Evolutionary conservation across 2,888 invertebrate genomes (phyloP).

Genomic region (Mimumesa dahlbomi): DNA sequence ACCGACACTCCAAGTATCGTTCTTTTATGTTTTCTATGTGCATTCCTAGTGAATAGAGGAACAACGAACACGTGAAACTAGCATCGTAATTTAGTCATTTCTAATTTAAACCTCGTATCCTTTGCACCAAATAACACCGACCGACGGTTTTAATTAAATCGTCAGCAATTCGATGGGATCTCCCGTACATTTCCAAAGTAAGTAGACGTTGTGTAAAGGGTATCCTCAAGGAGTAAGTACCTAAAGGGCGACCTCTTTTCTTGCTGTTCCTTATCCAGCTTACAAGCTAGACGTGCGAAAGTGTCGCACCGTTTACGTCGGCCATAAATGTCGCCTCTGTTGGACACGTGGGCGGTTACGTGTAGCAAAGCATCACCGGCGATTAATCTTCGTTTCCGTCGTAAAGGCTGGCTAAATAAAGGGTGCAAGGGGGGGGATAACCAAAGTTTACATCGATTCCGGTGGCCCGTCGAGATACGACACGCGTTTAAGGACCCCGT

Average conservation of each 20-base stretch:
- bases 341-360: conserved; percentile 19
- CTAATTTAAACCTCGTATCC: background rate
- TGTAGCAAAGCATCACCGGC: conserved; percentile 23
- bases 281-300: background rate
- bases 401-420: conserved; percentile 15
- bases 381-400: conserved; percentile 45
- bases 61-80: no score
- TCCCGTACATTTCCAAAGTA: no score
- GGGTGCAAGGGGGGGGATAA: background rate
- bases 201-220: background rate
- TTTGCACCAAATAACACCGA: background rate
- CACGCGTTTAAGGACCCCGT: background rate
- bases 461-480: conserved; percentile 7
- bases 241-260: background rate
- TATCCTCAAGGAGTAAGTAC: background rate
- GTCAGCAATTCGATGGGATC: no score
- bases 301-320: background rate
- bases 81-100: no score
- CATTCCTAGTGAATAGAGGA: no score
- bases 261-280: background rate
- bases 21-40: no score
- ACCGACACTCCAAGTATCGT: no score
- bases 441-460: conserved; percentile 35
- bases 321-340: conserved; percentile 35
- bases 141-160: no score